phyloP scores from a whole-genome alignment of 2,113 vertebrate genomes.

The Epinephelus cyanopodus region DNA sequence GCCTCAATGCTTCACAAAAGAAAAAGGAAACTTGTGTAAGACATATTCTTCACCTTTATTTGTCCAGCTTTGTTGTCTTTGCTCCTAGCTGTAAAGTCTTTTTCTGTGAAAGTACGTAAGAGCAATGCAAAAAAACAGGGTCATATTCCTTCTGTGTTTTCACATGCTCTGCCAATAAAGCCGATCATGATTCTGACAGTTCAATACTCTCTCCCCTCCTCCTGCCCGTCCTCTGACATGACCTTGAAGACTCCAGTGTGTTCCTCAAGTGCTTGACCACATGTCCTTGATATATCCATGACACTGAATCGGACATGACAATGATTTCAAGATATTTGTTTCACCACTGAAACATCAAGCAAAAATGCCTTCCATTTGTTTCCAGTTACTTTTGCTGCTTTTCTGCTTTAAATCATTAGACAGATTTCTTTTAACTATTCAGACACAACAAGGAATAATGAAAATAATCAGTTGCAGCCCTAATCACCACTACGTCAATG shows the following conservation, averaged over 20 bases:
- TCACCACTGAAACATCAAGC: background rate
- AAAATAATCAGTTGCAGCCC: background rate
- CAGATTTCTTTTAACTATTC: background rate
- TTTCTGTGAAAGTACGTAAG: no score
- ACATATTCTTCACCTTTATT: background rate
- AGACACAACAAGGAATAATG: background rate
- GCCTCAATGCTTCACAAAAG: slow-evolving; percentile 10
- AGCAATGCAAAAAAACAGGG: no score
- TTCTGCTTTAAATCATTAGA: background rate
- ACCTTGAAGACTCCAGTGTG: slow-evolving; percentile 4
- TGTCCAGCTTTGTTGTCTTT: no score
- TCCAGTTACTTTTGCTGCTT: background rate
- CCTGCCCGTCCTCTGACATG: background rate
- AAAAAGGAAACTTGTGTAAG: slow-evolving; percentile 6
- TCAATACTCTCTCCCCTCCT: background rate
- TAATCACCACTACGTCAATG: background rate
- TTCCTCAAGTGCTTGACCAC: background rate
- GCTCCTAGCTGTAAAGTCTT: no score
- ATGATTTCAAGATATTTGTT: background rate
- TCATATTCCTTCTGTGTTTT: no score
- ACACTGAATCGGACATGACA: background rate
- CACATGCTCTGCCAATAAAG: no score
- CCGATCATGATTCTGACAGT: background rate
- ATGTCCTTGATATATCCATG: slow-evolving; percentile 8
- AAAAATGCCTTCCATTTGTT: background rate